Conservation (phyloP, 2,113 vertebrate genomes). For the Macquaria australasica region DNA sequence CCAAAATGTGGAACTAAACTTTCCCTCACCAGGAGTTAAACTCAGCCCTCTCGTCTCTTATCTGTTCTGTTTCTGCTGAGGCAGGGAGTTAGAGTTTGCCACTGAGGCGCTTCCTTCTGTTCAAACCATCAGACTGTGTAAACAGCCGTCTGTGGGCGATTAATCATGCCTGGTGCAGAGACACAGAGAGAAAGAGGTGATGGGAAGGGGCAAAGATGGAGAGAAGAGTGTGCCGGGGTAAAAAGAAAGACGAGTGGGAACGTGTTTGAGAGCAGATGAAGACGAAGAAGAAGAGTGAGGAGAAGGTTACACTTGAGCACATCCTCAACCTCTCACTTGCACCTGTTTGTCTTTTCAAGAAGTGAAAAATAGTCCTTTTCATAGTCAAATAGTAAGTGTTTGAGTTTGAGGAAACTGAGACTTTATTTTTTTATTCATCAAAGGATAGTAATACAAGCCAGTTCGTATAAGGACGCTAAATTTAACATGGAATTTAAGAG, state of each 20-base stretch:
- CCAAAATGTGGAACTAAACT: not conserved
- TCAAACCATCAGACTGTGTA: slow-evolving; percentile 64
- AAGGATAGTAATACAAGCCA: not conserved
- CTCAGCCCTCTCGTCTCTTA: slow-evolving; percentile 37
- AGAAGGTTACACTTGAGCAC: not conserved
- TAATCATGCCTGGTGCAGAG: slow-evolving; percentile 63
- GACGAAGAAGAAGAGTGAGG: not conserved
- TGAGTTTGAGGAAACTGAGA: not conserved
- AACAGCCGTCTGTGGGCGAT: slow-evolving; percentile 69
- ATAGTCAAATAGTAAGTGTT: not conserved
- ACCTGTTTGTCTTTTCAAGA: slow-evolving; percentile 8
- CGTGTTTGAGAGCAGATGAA: not conserved
- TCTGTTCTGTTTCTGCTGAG: slow-evolving; percentile 59
- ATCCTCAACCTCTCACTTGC: not conserved
- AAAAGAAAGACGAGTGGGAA: slow-evolving; percentile 1
- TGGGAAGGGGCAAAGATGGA: slow-evolving; percentile 5
- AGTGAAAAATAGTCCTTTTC: not conserved
- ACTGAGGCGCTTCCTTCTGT: slow-evolving; percentile 63
- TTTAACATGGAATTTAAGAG: not conserved
- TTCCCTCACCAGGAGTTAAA: slow-evolving; percentile 29
- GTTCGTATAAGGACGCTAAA: not conserved
- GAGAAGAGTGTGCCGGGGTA: slow-evolving; percentile 1
- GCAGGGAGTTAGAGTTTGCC: slow-evolving; percentile 33
- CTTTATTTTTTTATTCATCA: not conserved
- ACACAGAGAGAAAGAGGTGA: not conserved